Evolutionary conservation across 2,113 vertebrate genomes (phyloP).

Genomic region (Dipodomys spectabilis): DNA sequence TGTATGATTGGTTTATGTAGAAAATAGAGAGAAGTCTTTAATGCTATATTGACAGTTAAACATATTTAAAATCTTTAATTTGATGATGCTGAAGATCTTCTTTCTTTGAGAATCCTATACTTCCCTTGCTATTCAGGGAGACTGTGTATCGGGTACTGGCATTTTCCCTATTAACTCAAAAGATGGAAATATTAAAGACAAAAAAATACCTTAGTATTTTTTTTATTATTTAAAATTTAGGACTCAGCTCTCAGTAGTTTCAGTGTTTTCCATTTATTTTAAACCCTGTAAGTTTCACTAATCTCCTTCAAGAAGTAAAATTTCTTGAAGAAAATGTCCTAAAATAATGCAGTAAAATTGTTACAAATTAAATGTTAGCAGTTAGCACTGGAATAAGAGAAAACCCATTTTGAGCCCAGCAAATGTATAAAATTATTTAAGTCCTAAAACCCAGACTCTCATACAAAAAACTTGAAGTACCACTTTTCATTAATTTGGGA

Average conservation of each 20-base stretch:
- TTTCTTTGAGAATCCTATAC: background rate
- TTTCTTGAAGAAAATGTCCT: conserved; percentile 42
- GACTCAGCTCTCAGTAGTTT: conserved; percentile 36
- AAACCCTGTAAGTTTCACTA: background rate
- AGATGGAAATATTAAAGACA: conserved; percentile 5
- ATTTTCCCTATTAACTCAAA: background rate
- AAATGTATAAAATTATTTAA: conserved; percentile 21
- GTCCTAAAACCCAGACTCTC: background rate
- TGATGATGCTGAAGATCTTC: background rate
- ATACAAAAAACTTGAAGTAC: background rate
- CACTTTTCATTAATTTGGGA: background rate
- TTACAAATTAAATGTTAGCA: background rate
- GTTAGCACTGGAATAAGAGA: background rate
- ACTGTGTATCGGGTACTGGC: background rate
- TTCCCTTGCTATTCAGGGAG: background rate
- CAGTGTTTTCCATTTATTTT: background rate
- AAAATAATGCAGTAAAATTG: conserved; percentile 24
- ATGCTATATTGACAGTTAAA: background rate
- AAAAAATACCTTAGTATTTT: background rate
- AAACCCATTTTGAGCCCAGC: background rate
- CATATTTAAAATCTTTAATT: conserved; percentile 19
- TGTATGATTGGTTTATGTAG: conserved; percentile 9
- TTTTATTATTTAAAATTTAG: conserved; percentile 45
- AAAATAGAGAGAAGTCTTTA: background rate
- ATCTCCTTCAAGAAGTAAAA: background rate